Evolutionary conservation across 2,797 vertebrate genomes (phyloP), one percentile per base, ranked within the genome.

Genomic region (Selene dorsalis): DNA sequence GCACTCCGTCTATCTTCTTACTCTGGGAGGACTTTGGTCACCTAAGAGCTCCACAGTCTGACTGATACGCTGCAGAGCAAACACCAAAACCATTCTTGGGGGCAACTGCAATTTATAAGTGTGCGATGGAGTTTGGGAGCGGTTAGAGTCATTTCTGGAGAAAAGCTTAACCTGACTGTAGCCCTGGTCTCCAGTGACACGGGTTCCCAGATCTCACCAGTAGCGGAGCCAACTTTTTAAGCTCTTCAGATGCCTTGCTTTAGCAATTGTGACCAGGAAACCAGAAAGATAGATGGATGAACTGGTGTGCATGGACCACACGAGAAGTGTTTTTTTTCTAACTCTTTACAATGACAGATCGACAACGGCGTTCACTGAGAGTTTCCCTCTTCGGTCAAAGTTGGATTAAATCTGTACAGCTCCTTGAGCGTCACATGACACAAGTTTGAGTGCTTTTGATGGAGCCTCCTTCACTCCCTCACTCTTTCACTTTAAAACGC

Each of bases 161-260:
- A 88, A 89, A 84, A 77, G 59, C 80, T 92, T 82, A 77, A 68
- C 60, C 75, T 63, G 26, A 41, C 43, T 67, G 48, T 48, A 62
- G 63, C 71, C 39, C 56, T 13, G 1, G 67, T 69, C 80, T 79
- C 60, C 56, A 62, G 71, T 62, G 67, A 77, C 67, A 22, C 14
- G 22, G 41, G 64, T 83, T 88, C 62, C 41, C 57, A 82, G 62
- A 79, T 43, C 22, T 58, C 39, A 2, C 18, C 18, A 1, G 50
- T 50, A 61, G 47, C 26, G 41, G 55, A 65, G 72, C 30, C 57
- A 55, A 26, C 32, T 52, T 66, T 26, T 71, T 70, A 20, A 68
- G 50, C 38, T 76, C 84, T 73, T 75, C 68, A 69, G 75, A 52
- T 53, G n/a, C 35, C 52, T 69, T 68, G 74, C 66, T 83, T 84